Evolutionary conservation across 2,113 vertebrate species (phyloP), one percentile per base, ranked within the genome.

Genomic region (Pseudorectes ferrugineus): DNA sequence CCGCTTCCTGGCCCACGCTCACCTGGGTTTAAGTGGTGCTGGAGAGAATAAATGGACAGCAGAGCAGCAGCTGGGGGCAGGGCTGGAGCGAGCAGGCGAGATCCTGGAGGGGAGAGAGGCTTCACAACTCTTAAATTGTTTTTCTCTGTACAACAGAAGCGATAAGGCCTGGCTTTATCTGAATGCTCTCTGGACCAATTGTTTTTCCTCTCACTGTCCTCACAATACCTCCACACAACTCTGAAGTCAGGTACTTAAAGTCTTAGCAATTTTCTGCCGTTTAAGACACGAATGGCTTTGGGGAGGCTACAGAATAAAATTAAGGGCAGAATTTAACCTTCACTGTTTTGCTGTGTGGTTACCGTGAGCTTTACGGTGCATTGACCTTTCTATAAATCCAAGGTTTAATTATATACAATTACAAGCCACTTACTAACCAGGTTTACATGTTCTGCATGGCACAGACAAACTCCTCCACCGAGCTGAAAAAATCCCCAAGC

Each of bases 91-190:
- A 46, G 45, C 63, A 62, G 46, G 10, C 10, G 55, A 54, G 62
- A 77, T 80, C 80, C 80, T 91, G 88, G 42, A 93, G 92, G 80
- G 83, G 71, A 91, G 63, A 89, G 85, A 28, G 59, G 48, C 66
- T 80, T 40, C 81, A 22, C 71, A 35, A 36, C 52, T 74, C 35
- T 24, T 59, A 80, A 93, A 89, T 81, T 88, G 74, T 95, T 95
- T 93, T 92, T 67, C 89, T 92, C 70, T 28, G 5, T 49, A 29
- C 73, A 36, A 23, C 65, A 62, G 71, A 6, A 66, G 51, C 10
- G 95, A 82, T 95, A 94, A 96, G 89, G 26, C 43, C 89, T 54
- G 36, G 71, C 68, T 93, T 94, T 93, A 92, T 68, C 88, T 72
- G 48, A 92, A 84, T 35, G 63, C 80, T 94, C 79, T 61, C 91